These are phyloP conservation scores for Gryon sp. DNA, from an alignment of 1,140 invertebrate species.

Conservation along the genomic window DNA sequence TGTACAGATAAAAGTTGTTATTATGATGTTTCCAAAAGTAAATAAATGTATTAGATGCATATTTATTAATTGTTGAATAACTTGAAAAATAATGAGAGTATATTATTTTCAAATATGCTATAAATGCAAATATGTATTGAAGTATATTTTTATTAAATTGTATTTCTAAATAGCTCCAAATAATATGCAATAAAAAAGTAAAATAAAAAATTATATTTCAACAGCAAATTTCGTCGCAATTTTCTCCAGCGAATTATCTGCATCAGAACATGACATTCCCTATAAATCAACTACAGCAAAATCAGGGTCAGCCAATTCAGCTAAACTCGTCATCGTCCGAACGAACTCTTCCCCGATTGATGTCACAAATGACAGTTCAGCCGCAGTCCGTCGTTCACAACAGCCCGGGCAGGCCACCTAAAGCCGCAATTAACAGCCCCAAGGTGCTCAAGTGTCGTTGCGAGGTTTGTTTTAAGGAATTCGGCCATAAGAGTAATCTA, in stretches of 20 bases:
- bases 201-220: no score
- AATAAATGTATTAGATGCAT: no score
- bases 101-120: no score
- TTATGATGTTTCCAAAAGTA: no score
- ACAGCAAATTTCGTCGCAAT: conserved; percentile 40
- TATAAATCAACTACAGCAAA: conserved; percentile 53
- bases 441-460: conserved; percentile 79
- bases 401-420: conserved; percentile 70
- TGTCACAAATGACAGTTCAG: conserved; percentile 36
- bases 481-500: conserved; percentile 80
- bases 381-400: conserved; percentile 62
- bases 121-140: no score
- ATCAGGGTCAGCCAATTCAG: conserved; percentile 44
- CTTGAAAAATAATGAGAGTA: no score
- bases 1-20: no score
- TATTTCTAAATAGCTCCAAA: no score
- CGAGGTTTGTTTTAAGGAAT: conserved; percentile 81
- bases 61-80: no score
- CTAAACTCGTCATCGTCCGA: conserved; percentile 29
- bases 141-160: no score
- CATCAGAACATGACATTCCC: conserved; percentile 62
- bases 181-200: no score
- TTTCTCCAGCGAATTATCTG: conserved; percentile 44
- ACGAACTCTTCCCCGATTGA: conserved; percentile 9
- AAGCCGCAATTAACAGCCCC: conserved; percentile 52